Conservation (phyloP, 2,888 invertebrate genomes). For the Coenonympha arcania region DNA sequence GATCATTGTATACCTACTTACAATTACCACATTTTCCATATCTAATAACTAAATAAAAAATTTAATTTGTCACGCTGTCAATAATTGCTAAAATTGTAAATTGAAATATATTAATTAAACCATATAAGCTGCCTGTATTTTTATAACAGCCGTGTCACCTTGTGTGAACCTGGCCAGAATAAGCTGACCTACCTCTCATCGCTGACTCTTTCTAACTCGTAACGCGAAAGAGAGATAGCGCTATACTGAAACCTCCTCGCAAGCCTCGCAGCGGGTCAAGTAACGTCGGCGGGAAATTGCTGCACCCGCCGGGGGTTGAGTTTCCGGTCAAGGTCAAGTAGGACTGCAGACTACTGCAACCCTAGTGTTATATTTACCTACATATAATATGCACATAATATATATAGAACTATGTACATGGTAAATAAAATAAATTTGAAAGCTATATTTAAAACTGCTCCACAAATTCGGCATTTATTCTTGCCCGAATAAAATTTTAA, state of each 20-base stretch:
- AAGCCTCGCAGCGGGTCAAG: constrained; percentile 14
- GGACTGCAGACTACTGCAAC: constrained; percentile 17
- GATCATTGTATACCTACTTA: too few relatives aligned
- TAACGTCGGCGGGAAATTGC: constrained; percentile 16
- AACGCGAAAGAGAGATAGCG: not conserved
- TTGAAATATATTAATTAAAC: too few relatives aligned
- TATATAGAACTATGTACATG: too few relatives aligned
- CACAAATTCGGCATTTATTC: too few relatives aligned
- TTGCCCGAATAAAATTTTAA: too few relatives aligned
- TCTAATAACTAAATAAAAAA: too few relatives aligned
- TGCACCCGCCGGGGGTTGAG: constrained; percentile 26
- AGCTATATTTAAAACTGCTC: too few relatives aligned
- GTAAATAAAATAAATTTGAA: too few relatives aligned
- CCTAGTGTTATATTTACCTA: not conserved
- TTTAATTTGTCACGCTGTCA: too few relatives aligned
- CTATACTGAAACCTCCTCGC: not conserved
- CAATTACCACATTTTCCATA: too few relatives aligned
- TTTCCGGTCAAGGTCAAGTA: constrained; percentile 33
- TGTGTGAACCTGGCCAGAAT: not conserved
- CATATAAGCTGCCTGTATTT: not conserved
- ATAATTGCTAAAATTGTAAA: too few relatives aligned
- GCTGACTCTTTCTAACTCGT: not conserved
- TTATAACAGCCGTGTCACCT: not conserved
- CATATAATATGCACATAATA: too few relatives aligned
- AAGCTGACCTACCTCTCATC: not conserved